phyloP scores from a whole-genome alignment of 2,113 vertebrate genomes.

The Tapirus terrestris region DNA sequence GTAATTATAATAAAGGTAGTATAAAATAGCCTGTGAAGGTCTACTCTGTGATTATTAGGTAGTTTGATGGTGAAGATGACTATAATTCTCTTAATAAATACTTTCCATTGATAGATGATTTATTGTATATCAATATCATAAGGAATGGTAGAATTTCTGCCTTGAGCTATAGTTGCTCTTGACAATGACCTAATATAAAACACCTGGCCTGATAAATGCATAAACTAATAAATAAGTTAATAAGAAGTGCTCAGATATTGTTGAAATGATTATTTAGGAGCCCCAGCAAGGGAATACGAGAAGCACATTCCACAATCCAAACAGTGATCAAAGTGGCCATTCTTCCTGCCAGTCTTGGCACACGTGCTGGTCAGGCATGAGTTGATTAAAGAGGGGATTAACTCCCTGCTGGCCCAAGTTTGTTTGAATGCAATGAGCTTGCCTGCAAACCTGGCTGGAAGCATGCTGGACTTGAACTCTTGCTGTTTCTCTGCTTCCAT shows the following conservation, averaged over 20 bases:
- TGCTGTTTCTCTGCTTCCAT: slow-evolving; percentile 66
- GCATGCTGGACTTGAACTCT: slow-evolving; percentile 71
- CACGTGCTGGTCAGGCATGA: slow-evolving; percentile 74
- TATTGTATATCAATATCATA: background rate
- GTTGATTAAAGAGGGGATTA: slow-evolving; percentile 87
- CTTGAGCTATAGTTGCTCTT: slow-evolving; percentile 67
- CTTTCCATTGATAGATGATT: background rate
- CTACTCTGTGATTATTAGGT: background rate
- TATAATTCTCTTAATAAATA: background rate
- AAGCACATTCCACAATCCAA: slow-evolving; percentile 79
- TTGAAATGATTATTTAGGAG: slow-evolving; percentile 77
- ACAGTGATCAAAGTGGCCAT: slow-evolving; percentile 83
- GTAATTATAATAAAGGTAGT: background rate
- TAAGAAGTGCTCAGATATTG: slow-evolving; percentile 75
- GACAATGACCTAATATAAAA: slow-evolving; percentile 67
- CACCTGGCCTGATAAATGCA: slow-evolving; percentile 29
- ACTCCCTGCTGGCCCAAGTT: slow-evolving; percentile 82
- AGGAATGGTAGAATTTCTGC: slow-evolving; percentile 43
- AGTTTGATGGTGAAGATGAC: slow-evolving; percentile 2
- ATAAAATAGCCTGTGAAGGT: background rate
- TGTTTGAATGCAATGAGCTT: slow-evolving; percentile 71
- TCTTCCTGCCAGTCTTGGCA: slow-evolving; percentile 80
- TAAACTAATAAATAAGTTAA: slow-evolving; percentile 77
- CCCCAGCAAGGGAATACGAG: slow-evolving; percentile 70
- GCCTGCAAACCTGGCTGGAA: slow-evolving; percentile 70